Conservation (phyloP, 2,888 invertebrate species). For the Petrolisthes manimaculis region DNA sequence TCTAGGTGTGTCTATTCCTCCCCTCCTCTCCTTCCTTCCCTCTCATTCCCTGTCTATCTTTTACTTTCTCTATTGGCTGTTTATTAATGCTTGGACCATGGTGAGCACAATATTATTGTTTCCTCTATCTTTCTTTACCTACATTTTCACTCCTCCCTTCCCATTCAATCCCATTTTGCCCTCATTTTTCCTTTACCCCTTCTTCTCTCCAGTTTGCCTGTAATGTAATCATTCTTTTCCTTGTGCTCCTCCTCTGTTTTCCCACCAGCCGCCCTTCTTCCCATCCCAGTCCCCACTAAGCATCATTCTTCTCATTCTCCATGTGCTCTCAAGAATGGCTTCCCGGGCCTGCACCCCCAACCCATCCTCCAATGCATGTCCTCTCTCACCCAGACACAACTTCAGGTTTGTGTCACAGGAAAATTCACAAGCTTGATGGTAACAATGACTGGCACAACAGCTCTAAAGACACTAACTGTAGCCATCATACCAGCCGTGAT, state of each 20-base stretch:
- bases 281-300: background rate
- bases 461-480: no score
- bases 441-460: no score
- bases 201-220: background rate
- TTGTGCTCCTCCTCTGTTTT: background rate
- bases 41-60: background rate
- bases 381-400: no score
- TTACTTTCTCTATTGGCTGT: background rate
- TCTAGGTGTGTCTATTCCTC: background rate
- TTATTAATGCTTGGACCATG: background rate
- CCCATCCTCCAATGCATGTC: no score
- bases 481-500: no score
- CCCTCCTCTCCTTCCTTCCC: background rate
- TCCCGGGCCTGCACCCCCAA: no score
- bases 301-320: no score
- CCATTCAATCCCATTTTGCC: background rate
- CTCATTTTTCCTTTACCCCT: background rate
- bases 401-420: no score
- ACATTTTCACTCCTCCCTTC: background rate
- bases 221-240: background rate
- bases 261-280: constrained; percentile 3
- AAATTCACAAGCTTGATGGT: no score
- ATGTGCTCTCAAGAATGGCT: no score
- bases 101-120: background rate
- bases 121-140: background rate